A percentile compares a stretch with the other conserved stretches of the same genome.
Conservation (phyloP, 2,113 vertebrate genomes). For the Clupea harengus region DNA sequence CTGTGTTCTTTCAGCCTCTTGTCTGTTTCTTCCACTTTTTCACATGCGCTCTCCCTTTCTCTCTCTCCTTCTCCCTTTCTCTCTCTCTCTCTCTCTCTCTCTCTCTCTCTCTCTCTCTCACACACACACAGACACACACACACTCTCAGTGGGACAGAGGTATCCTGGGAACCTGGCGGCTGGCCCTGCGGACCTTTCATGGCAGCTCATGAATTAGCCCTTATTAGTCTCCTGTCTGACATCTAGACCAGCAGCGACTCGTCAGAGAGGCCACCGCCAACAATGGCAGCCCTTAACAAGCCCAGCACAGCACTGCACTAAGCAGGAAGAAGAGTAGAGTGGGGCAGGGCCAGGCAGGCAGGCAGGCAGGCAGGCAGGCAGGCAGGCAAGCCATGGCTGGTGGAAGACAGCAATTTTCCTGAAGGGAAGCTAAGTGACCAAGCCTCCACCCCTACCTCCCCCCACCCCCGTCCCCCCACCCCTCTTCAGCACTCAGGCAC, state of each 20-base stretch:
- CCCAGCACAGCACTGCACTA: neutral
- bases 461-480: conserved; percentile 1
- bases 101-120: conserved; percentile 27
- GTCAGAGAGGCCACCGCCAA: conserved; percentile 46
- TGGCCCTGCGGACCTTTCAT: conserved; percentile 40
- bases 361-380: conserved; percentile 23
- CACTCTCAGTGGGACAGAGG: conserved; percentile 41
- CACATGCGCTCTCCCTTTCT: neutral
- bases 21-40: too few species aligned
- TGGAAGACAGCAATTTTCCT: conserved; percentile 43
- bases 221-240: conserved; percentile 55
- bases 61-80: conserved; percentile 22
- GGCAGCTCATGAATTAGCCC: conserved; percentile 54
- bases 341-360: conserved; percentile 1
- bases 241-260: conserved; percentile 52
- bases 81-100: conserved; percentile 11
- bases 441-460: neutral
- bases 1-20: neutral
- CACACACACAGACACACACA: too few species aligned
- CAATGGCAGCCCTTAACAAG: conserved; percentile 54
- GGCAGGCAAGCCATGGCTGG: conserved; percentile 25
- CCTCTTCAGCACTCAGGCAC: neutral
- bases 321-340: neutral
- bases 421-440: conserved; percentile 49
- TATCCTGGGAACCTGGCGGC: conserved; percentile 57